phyloP scores from a whole-genome alignment of 2,888 invertebrate species.

The Hyles lineata region DNA sequence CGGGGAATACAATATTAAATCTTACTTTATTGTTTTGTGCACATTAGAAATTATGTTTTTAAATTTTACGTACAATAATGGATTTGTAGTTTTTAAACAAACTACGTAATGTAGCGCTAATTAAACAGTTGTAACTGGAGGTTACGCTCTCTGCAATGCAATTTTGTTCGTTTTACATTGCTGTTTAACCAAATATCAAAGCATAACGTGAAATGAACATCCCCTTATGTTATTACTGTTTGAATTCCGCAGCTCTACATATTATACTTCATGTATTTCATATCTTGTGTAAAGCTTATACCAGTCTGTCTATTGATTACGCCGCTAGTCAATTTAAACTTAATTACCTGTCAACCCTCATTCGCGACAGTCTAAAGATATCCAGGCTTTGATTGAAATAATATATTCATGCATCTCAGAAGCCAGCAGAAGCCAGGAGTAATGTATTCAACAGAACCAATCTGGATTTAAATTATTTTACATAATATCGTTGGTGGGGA shows the following conservation, averaged over 20 bases:
- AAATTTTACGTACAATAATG: no score
- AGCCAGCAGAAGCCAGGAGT: conserved; percentile 22
- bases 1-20: no score
- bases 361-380: not conserved
- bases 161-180: no score
- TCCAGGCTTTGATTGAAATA: not conserved
- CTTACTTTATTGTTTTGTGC: no score
- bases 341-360: conserved; percentile 7
- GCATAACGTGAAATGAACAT: no score
- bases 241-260: not conserved
- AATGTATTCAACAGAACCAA: conserved; percentile 32
- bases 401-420: not conserved
- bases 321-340: not conserved
- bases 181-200: no score
- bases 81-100: no score
- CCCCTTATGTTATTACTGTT: no score
- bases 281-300: not conserved
- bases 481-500: conserved; percentile 32
- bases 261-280: not conserved
- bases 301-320: not conserved
- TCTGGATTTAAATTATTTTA: conserved; percentile 34
- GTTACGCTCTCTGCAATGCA: no score
- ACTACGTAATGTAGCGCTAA: no score
- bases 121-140: no score
- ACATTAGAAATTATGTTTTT: no score